phyloP scores from a whole-genome alignment of 1,140 invertebrate species.

The Rhyacophila brunnea region DNA sequence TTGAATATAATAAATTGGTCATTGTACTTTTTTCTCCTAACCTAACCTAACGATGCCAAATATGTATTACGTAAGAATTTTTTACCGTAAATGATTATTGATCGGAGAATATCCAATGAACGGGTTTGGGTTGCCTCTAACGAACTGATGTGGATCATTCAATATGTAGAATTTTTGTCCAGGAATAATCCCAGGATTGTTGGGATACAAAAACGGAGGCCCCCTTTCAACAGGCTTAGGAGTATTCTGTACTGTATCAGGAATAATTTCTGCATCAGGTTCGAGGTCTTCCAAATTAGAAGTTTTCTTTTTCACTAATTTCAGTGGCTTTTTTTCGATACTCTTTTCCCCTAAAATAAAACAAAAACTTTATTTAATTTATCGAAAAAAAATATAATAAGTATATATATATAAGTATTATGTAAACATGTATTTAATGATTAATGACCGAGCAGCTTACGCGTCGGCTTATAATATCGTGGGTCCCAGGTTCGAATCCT shows the following conservation, averaged over 20 bases:
- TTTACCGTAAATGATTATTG: conserved; percentile 7
- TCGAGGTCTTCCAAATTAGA: conserved; percentile 15
- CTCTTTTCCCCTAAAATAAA: too few relatives aligned
- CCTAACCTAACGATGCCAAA: too few relatives aligned
- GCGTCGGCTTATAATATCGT: too few relatives aligned
- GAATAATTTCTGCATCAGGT: conserved; percentile 21
- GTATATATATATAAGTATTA: too few relatives aligned
- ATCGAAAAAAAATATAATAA: too few relatives aligned
- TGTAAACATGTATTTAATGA: too few relatives aligned
- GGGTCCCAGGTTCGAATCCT: too few relatives aligned
- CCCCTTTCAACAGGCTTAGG: not conserved
- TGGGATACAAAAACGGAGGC: not conserved
- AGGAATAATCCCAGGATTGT: conserved; percentile 5
- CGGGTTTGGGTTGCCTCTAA: not conserved
- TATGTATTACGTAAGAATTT: too few relatives aligned
- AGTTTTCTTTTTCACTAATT: not conserved
- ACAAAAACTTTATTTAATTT: too few relatives aligned
- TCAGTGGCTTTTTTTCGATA: not conserved
- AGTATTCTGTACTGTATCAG: not conserved
- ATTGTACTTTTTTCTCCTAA: too few relatives aligned
- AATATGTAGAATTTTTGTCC: conserved; percentile 30
- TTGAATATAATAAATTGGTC: too few relatives aligned
- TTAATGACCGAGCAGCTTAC: too few relatives aligned
- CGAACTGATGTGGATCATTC: conserved; percentile 40
- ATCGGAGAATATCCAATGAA: conserved; percentile 8